Base-by-base conservation (phyloP, 2,113 vertebrate species). In the Xenopus borealis region DNA sequence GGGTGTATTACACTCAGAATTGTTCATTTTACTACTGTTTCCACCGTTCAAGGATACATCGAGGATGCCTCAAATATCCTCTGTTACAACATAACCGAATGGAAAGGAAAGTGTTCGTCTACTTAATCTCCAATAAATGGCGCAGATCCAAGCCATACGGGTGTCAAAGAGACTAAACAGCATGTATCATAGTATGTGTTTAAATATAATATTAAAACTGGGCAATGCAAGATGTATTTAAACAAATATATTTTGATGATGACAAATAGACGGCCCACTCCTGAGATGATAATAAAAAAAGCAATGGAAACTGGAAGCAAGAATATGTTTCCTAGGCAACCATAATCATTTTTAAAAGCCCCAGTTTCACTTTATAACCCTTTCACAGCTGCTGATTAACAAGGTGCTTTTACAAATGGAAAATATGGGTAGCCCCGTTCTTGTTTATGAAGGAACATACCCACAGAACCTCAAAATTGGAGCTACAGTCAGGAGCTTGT, bases 21-120 rank as follows among this genome's bases (percentile, higher is more conserved):
- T 72, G 70, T 62, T 46, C 19, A 33, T 72, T 72, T 63, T 63
- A 63, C 59, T 45, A 18, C 53, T 72, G 44, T 71, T 46, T 55
- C 14, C 14, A 50, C 47, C 11, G 14, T 50, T 10, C 46, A 55
- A 55, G 46, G 46, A 50, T 12, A 10, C 46, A 50, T 10, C 10
- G 2, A 50, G 47, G 47, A 13, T 50, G 12, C 14, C 14, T 16
- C 47, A 50, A 50, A 50, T 50, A 50, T 50, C 14, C 12, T 50
- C 47, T 50, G 3, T 27, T 3, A 27, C 3, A 27, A 27, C 23
- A 14, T 4, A 20, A 67, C 12, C 52, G 50, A 23, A n/a, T 12
- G 3, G n/a, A 67, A 66, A 50, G 3, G 20, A 13, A 52, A 10
- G 13, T 18, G 13, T 57, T 16, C n/a, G 11, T n/a, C 30, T 30